Percentiles rank a stretch among this genome's conserved stretches.
Conservation (phyloP, 2,113 vertebrate species). For the Asarcornis scutulata region DNA sequence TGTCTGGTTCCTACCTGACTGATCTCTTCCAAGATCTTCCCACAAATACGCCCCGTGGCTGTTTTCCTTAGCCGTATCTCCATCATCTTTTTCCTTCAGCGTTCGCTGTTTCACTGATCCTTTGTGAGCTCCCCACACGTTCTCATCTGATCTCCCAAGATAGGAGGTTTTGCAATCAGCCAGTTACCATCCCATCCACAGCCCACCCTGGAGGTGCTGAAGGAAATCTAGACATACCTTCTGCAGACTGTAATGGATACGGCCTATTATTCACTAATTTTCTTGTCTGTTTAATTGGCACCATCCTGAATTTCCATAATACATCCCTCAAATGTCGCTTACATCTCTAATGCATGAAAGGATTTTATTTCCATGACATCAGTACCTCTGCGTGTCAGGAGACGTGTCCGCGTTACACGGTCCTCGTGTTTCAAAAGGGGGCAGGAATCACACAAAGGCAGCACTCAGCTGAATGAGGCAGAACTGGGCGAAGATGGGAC, state of each 20-base stretch:
- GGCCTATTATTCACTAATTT: not conserved
- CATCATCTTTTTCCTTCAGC: constrained; percentile 9
- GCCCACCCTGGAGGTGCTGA: constrained; percentile 61
- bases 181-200: not conserved
- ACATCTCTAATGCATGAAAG: not conserved
- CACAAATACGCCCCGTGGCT: constrained; percentile 34
- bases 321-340: not conserved
- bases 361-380: not conserved
- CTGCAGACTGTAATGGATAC: not conserved
- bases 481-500: not conserved
- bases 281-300: constrained; percentile 21
- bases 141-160: constrained; percentile 48
- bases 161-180: constrained; percentile 14
- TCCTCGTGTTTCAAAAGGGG: not conserved
- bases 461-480: accelerated
- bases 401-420: not conserved
- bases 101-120: not conserved
- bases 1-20: constrained; percentile 41
- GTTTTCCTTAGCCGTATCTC: constrained; percentile 36
- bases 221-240: constrained; percentile 32
- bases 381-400: not conserved
- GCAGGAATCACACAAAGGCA: not conserved
- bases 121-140: not conserved
- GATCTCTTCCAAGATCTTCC: constrained; percentile 36
- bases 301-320: not conserved